These are phyloP conservation scores for Atethmia centrago DNA, from an alignment of 2,888 invertebrate genomes.

Conservation along the genomic window DNA sequence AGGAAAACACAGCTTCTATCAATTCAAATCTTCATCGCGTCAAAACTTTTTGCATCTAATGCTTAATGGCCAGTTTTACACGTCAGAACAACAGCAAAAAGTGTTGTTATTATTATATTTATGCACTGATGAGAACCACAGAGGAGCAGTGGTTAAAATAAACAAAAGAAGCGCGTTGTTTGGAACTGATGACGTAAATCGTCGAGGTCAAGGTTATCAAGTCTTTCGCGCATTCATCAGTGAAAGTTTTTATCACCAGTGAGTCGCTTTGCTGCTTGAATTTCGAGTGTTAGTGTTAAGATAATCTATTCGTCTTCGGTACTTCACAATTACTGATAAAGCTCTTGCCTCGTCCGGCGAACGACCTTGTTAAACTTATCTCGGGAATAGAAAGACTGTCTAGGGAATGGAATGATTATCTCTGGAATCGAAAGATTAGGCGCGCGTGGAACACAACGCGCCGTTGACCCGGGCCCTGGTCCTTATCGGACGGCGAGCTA, in stretches of 20 bases:
- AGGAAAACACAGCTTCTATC: neutral
- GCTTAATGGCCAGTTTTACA: neutral
- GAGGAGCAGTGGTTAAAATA: conserved; percentile 16
- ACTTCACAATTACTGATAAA: neutral
- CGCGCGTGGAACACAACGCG: no score
- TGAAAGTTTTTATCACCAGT: conserved; percentile 46
- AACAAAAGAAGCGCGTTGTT: conserved; percentile 40
- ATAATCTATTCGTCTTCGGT: neutral
- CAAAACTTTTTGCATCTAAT: conserved; percentile 9
- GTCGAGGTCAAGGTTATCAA: conserved; percentile 39
- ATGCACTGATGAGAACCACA: neutral
- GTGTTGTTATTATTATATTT: neutral
- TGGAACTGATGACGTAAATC: conserved; percentile 30
- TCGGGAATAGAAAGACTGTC: neutral
- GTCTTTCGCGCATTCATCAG: conserved; percentile 39
- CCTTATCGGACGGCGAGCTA: no score
- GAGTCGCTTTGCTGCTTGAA: conserved; percentile 26
- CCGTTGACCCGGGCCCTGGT: no score
- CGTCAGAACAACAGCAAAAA: conserved; percentile 8
- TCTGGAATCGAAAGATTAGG: no score
- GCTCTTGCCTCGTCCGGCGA: neutral
- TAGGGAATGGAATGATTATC: neutral
- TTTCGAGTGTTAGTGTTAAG: conserved; percentile 12
- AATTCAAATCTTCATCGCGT: neutral
- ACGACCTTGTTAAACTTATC: neutral